phyloP scores from a whole-genome alignment of 1,140 invertebrate species.

The Adelges cooleyi region DNA sequence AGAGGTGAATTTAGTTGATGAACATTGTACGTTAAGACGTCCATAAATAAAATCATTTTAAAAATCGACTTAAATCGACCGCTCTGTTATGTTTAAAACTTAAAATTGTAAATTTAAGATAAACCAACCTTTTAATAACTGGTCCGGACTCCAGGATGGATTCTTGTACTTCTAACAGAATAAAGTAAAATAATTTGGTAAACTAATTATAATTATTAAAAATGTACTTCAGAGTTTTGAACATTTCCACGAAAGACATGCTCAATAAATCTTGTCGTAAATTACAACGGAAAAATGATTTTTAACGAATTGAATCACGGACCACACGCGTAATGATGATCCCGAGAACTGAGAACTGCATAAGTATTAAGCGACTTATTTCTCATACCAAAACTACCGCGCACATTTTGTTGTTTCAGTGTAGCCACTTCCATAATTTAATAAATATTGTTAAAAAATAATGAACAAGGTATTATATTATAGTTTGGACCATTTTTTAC shows the following conservation, averaged over 20 bases:
- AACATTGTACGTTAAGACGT: too few species aligned
- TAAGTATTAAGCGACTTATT: background rate
- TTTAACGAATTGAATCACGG: background rate
- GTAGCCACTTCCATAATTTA: background rate
- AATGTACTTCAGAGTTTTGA: background rate
- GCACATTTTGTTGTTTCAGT: background rate
- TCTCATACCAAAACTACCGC: background rate
- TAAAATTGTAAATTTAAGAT: too few species aligned
- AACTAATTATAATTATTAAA: background rate
- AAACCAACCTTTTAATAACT: slow-evolving; percentile 20
- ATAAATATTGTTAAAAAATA: background rate
- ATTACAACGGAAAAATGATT: background rate
- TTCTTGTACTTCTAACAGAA: background rate
- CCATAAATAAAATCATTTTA: too few species aligned
- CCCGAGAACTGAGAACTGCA: background rate
- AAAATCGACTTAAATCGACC: too few species aligned
- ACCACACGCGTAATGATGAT: background rate
- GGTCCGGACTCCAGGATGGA: slow-evolving; percentile 20
- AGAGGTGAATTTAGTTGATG: too few species aligned
- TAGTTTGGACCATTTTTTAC: too few species aligned
- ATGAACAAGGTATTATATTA: too few species aligned
- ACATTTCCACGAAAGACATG: background rate
- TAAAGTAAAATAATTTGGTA: background rate
- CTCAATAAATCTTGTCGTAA: background rate
- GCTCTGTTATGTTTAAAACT: too few species aligned